phyloP scores from a whole-genome alignment of 2,888 invertebrate genomes.

The Allygus modestus region DNA sequence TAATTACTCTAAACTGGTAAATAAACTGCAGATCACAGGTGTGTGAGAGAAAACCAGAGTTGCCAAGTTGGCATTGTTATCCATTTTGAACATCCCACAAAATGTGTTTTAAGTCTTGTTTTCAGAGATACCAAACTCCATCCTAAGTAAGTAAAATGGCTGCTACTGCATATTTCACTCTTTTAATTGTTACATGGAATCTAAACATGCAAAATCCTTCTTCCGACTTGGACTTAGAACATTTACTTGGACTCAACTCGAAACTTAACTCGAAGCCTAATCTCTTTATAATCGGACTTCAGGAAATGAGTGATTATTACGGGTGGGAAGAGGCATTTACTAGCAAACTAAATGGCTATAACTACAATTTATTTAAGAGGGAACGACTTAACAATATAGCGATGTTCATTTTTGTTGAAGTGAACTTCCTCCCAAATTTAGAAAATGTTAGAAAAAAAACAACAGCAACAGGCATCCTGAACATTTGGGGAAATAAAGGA shows the following conservation, averaged over 20 bases:
- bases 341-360: not conserved
- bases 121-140: no score
- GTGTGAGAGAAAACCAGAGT: no score
- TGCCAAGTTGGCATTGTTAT: no score
- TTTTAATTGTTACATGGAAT: constrained; percentile 7
- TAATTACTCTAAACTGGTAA: no score
- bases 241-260: no score
- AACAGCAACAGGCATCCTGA: not conserved
- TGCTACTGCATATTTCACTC: not conserved
- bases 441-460: not conserved
- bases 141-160: constrained; percentile 2
- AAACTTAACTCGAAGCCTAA: not conserved
- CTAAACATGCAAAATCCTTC: not conserved
- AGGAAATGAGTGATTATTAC: not conserved
- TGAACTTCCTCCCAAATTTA: not conserved
- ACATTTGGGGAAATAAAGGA: not conserved
- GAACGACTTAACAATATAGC: not conserved
- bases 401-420: not conserved
- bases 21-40: no score
- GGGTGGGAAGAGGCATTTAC: not conserved
- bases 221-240: not conserved
- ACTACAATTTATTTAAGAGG: not conserved
- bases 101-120: no score
- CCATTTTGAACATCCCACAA: no score
- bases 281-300: not conserved